These are phyloP conservation scores for Polydrusus cervinus DNA, from an alignment of 2,888 invertebrate species.

Conservation along the genomic window DNA sequence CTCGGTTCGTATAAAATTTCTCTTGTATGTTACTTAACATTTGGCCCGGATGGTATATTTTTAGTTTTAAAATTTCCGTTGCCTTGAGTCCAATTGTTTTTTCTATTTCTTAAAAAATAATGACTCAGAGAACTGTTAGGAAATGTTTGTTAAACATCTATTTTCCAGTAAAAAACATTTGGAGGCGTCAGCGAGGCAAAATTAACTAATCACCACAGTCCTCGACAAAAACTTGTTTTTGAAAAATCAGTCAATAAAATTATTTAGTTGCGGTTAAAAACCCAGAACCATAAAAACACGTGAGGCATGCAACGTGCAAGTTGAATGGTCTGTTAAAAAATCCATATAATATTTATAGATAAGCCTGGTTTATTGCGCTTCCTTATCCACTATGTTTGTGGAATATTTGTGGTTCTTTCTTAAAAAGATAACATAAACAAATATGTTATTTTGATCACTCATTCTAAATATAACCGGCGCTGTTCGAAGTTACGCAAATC, in stretches of 20 bases:
- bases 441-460: conserved; percentile 60
- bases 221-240: conserved; percentile 34
- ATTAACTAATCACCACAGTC: conserved; percentile 35
- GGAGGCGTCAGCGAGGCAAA: conserved; percentile 41
- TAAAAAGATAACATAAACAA: conserved; percentile 60
- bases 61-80: conserved; percentile 39
- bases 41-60: conserved; percentile 31
- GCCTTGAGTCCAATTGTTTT: conserved; percentile 44
- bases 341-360: conserved; percentile 41
- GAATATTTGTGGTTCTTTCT: conserved; percentile 56
- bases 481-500: conserved; percentile 56
- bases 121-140: conserved; percentile 46
- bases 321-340: conserved; percentile 26
- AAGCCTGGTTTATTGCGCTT: conserved; percentile 42
- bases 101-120: conserved; percentile 47
- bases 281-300: conserved; percentile 15
- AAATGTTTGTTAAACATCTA: conserved; percentile 39
- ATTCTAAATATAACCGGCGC: conserved; percentile 60
- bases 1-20: conserved; percentile 5
- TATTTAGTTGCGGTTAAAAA: conserved; percentile 26
- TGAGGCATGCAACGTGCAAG: conserved; percentile 14
- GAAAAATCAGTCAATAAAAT: conserved; percentile 31
- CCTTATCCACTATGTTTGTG: conserved; percentile 56
- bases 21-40: conserved; percentile 28
- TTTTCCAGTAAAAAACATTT: conserved; percentile 47